These are phyloP conservation scores for Apteryx owenii DNA, from an alignment of 2,113 vertebrate species.

Conservation along the genomic window DNA sequence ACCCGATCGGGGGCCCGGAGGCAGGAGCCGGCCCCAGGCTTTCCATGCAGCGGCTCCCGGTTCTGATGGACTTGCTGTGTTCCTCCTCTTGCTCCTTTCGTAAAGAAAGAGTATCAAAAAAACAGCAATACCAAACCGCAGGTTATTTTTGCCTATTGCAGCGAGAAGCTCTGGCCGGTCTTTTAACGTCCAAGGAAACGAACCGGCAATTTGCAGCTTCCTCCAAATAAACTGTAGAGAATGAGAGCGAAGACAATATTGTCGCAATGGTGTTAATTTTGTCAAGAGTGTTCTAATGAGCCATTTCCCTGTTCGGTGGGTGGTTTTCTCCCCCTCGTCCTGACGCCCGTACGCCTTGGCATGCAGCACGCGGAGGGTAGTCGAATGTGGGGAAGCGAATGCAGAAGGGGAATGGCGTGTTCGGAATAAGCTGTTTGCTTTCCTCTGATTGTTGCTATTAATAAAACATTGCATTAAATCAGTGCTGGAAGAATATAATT, in stretches of 20 bases:
- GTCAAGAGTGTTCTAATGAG: background rate
- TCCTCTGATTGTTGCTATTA: constrained; percentile 75
- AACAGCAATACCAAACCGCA: background rate
- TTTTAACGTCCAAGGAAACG: background rate
- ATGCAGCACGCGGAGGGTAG: background rate
- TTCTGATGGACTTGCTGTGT: background rate
- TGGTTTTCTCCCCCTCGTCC: background rate
- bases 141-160: background rate
- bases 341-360: background rate
- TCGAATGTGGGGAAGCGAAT: background rate
- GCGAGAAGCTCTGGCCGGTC: background rate
- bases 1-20: no score
- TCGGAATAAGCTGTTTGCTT: constrained; percentile 72
- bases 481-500: constrained; percentile 69
- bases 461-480: constrained; percentile 79
- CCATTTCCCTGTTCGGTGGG: background rate
- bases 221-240: background rate
- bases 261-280: background rate
- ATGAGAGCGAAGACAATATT: background rate
- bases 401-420: background rate
- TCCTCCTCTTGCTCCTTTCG: background rate
- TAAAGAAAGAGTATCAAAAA: background rate
- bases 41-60: no score
- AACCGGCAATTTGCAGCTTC: background rate
- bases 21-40: background rate